Conservation (phyloP, 2,888 invertebrate genomes). For the Diarsia dahlii region DNA sequence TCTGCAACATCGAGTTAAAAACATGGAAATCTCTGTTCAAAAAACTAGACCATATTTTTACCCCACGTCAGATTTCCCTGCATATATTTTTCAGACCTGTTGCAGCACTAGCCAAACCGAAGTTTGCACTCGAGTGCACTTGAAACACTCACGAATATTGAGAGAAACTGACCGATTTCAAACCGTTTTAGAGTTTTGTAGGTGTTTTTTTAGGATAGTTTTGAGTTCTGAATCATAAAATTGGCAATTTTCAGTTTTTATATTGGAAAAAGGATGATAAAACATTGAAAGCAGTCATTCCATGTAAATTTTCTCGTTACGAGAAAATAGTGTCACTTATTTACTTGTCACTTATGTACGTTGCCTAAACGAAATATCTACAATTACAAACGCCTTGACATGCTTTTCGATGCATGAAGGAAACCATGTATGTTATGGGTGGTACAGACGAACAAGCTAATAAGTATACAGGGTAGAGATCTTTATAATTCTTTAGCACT, state of each 20-base stretch:
- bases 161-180: constrained; percentile 23
- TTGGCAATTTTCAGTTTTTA: neutral
- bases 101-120: constrained; percentile 32
- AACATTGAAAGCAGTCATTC: neutral
- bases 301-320: neutral
- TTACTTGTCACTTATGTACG: neutral
- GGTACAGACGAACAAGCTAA: no score
- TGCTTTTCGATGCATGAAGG: neutral
- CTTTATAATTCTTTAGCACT: no score
- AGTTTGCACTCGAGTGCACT: constrained; percentile 51
- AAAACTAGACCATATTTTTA: constrained; percentile 13
- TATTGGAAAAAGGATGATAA: neutral
- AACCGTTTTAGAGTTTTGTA: constrained; percentile 14
- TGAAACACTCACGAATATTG: constrained; percentile 35
- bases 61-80: neutral
- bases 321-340: neutral
- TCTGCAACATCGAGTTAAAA: neutral
- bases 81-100: constrained; percentile 56
- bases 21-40: neutral
- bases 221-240: neutral
- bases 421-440: no score
- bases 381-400: neutral
- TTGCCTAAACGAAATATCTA: no score
- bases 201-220: neutral
- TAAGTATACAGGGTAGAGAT: no score